A percentile compares a stretch with the other conserved stretches of the same genome.
Conservation (phyloP, 2,797 vertebrate genomes). For the Coranthus polyacanthus region DNA sequence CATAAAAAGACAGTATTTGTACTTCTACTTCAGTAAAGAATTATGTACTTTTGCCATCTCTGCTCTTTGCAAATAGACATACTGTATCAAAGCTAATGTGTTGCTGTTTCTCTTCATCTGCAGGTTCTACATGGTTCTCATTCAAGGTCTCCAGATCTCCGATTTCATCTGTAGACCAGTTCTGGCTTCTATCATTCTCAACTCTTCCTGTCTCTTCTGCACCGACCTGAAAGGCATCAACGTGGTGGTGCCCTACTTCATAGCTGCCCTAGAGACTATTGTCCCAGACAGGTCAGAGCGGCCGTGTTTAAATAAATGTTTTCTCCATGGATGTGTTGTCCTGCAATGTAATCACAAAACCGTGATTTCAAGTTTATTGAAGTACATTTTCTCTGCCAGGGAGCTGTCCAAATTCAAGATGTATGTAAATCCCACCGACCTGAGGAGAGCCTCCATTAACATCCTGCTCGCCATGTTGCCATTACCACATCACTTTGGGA, state of each 20-base stretch:
- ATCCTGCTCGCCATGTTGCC: conserved; percentile 94
- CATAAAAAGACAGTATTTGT: too few relatives aligned
- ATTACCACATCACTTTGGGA: conserved; percentile 97
- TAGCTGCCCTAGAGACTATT: conserved; percentile 96
- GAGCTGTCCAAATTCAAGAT: conserved; percentile 97
- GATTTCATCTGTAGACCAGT: conserved; percentile 96
- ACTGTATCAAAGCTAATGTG: not conserved
- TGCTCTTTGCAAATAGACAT: too few relatives aligned
- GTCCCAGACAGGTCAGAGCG: conserved; percentile 92
- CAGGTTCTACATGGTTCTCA: conserved; percentile 99
- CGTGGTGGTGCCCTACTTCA: conserved; percentile 97
- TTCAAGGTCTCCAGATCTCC: conserved; percentile 97
- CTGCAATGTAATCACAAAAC: too few relatives aligned
- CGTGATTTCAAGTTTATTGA: conserved; percentile 2
- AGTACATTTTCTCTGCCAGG: conserved; percentile 77
- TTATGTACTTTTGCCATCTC: too few relatives aligned
- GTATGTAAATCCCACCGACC: conserved; percentile 94
- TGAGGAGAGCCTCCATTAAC: conserved; percentile 95
- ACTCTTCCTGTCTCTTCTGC: conserved; percentile 96
- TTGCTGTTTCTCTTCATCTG: conserved; percentile 15
- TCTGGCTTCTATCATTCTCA: conserved; percentile 95
- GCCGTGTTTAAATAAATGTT: not conserved
- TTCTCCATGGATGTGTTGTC: not conserved
- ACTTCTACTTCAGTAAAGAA: too few relatives aligned
- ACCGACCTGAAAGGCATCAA: conserved; percentile 97